Conservation (phyloP, 1,140 invertebrate genomes). For the Arctopsyche grandis region DNA sequence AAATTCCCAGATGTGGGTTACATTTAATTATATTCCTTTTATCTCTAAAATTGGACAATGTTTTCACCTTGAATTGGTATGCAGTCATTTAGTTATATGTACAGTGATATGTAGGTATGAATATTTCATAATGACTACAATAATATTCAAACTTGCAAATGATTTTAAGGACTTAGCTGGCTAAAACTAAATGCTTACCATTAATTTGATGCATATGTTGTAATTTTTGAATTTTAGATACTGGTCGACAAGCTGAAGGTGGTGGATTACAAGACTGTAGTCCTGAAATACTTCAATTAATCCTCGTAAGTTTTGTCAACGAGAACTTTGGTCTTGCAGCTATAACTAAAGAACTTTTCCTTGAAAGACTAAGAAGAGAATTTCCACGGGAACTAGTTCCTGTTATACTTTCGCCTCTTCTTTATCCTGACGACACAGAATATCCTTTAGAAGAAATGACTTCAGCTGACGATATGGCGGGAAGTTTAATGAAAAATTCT, state of each 20-base stretch:
- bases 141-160: too few relatives aligned
- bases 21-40: too few relatives aligned
- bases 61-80: neutral
- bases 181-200: too few relatives aligned
- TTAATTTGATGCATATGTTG: too few relatives aligned
- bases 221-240: conserved; percentile 60
- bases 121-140: too few relatives aligned
- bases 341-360: conserved; percentile 82
- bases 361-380: conserved; percentile 83
- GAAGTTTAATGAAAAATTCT: conserved; percentile 76
- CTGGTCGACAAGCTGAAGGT: conserved; percentile 73
- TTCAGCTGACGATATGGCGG: conserved; percentile 65
- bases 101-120: neutral
- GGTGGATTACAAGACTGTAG: conserved; percentile 88
- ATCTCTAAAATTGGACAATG: too few relatives aligned
- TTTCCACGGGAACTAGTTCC: conserved; percentile 89
- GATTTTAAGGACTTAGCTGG: too few relatives aligned
- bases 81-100: conserved; percentile 59
- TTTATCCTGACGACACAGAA: conserved; percentile 84
- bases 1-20: too few relatives aligned
- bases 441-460: conserved; percentile 71
- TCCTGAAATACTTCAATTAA: conserved; percentile 87
- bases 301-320: conserved; percentile 70
- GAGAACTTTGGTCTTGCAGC: conserved; percentile 70
- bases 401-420: conserved; percentile 85